Conservation (phyloP, 1,140 invertebrate species). For the Leptoteleia sp. region DNA sequence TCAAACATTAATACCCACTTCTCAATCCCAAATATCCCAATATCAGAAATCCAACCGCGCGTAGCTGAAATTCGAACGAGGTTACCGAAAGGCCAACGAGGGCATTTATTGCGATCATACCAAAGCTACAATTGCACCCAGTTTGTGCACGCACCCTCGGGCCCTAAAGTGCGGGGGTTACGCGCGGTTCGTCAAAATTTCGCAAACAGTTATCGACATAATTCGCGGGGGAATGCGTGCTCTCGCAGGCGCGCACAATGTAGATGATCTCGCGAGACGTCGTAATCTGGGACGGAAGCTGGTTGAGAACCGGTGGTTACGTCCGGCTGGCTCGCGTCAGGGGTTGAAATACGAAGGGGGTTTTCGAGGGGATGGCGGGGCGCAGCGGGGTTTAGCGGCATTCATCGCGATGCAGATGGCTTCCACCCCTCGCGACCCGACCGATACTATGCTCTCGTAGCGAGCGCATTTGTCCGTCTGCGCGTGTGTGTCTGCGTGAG, state of each 20-base stretch:
- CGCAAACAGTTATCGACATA: no score
- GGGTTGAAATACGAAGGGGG: slow-evolving; percentile 75
- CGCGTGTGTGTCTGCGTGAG: slow-evolving; percentile 3
- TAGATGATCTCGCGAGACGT: slow-evolving; percentile 54
- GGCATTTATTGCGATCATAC: no score
- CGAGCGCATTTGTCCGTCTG: slow-evolving; percentile 7
- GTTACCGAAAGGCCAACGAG: no score
- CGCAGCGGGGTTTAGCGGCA: slow-evolving; percentile 70
- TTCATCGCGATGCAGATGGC: slow-evolving; percentile 81
- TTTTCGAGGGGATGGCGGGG: slow-evolving; percentile 57
- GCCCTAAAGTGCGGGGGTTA: no score
- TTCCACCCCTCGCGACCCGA: slow-evolving; percentile 74
- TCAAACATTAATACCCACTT: no score
- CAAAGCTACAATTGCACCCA: no score
- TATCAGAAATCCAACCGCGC: no score
- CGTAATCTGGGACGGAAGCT: slow-evolving; percentile 63
- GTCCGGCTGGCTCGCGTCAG: slow-evolving; percentile 75
- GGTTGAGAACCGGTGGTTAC: slow-evolving; percentile 76
- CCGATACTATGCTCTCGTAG: slow-evolving; percentile 68
- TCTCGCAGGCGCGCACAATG: slow-evolving; percentile 44
- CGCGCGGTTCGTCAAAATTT: no score
- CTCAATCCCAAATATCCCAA: no score
- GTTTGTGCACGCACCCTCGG: no score
- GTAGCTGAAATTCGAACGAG: no score
- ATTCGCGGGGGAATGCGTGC: no score